Conservation (phyloP, 2,888 invertebrate species). For the Pyralis farinalis region DNA sequence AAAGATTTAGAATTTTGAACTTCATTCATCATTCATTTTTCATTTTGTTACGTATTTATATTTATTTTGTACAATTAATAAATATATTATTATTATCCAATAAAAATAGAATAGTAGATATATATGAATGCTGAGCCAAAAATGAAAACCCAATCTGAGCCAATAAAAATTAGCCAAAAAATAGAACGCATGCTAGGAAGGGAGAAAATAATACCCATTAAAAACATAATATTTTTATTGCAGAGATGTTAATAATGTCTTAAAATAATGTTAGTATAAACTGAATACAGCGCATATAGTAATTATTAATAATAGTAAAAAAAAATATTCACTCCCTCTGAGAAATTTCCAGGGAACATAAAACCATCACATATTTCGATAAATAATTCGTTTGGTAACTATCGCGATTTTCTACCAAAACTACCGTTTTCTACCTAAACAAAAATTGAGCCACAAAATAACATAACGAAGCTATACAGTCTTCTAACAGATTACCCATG, state of each 20-base stretch:
- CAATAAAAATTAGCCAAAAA: conserved; percentile 19
- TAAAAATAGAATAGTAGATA: too few species aligned
- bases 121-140: background rate
- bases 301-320: conserved; percentile 8
- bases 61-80: too few species aligned
- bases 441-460: conserved; percentile 5
- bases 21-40: too few species aligned
- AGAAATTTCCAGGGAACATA: background rate
- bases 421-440: conserved; percentile 13
- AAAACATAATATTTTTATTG: conserved; percentile 65
- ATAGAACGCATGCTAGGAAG: conserved; percentile 34
- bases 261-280: conserved; percentile 50
- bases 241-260: conserved; percentile 52
- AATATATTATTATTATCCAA: too few species aligned
- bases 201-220: conserved; percentile 51
- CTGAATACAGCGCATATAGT: conserved; percentile 15
- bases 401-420: conserved; percentile 12
- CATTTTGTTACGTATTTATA: too few species aligned
- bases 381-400: conserved; percentile 3
- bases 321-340: background rate
- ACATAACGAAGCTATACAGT: conserved; percentile 15
- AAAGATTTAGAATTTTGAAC: too few species aligned
- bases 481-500: conserved; percentile 11
- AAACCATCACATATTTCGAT: conserved; percentile 17
- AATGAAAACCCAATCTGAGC: conserved; percentile 7